Base-by-base conservation (phyloP, 2,113 vertebrate species). In the Illadopsis cleaveri region DNA sequence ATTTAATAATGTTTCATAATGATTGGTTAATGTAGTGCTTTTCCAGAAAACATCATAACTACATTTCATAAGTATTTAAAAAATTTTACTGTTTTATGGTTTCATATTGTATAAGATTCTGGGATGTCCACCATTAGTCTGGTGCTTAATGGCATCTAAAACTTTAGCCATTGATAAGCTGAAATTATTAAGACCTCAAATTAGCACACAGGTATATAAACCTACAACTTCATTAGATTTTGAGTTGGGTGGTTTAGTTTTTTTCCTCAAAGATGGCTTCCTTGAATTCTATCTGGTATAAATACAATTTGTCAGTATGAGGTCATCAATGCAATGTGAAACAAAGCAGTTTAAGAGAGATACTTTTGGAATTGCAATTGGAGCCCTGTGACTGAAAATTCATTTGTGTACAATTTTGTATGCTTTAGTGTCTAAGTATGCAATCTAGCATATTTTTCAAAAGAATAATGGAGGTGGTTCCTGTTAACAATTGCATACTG, bases 361-460 rank as follows among this genome's bases (percentile, higher is more conserved):
- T 56, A 37, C 20, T 78, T 94, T 64, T 40, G 44, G 42, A 93
- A 90, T n/a, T 92, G 35, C 25, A 71, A 82, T 50, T 45, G 40
- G 44, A 91, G 56, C 31, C 6, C 56, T 56, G 53, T 82, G 65
- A 72, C 80, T 91, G 69, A 86, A 89, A 89, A 87, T 44, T 87
- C 72, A 51, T 71, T 94, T 94, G 40, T 91, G 54, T 86, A 68
- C 56, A 72, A 60, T 93, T 94, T 89, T 84, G 17, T 81, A 53
- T 82, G 81, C 77, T 90, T 95, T 89, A 79, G n/a, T 83, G 31
- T 84, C 81, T 92, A 72, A 82, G 30, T 47, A 78, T 75, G 44
- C 53, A 79, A 87, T 79, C 79, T 65, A 76, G 37, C 42, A 48
- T 94, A 68, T 69, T 94, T 94, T 94, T 94, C 57, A 64, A 84